Conservation (phyloP, 2,113 vertebrate genomes). For the Tragelaphus buxtoni region DNA sequence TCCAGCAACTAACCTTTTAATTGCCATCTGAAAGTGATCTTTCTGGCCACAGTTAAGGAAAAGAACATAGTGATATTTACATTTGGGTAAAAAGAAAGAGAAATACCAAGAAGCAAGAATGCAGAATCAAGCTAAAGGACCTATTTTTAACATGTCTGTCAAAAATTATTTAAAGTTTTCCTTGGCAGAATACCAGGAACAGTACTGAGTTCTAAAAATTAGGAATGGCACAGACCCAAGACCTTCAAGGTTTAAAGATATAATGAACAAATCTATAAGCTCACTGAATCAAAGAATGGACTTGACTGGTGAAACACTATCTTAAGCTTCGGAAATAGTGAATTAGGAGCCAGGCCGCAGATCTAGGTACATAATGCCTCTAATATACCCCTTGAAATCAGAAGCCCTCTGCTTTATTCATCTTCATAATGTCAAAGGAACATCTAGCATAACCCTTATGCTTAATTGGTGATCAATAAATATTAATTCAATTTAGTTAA, state of each 20-base stretch:
- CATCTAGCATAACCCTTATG: neutral
- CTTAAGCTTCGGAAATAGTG: neutral
- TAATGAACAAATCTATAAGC: neutral
- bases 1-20: neutral
- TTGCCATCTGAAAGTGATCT: neutral
- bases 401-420: neutral
- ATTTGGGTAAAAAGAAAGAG: neutral
- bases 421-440: neutral
- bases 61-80: neutral
- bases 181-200: neutral
- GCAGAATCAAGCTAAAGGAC: neutral
- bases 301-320: neutral
- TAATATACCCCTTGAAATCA: neutral
- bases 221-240: neutral
- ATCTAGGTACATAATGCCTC: neutral
- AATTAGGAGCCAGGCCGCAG: neutral
- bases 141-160: neutral
- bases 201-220: neutral
- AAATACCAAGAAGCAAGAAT: neutral
- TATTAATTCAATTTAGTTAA: neutral
- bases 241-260: neutral
- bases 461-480: neutral
- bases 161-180: slow-evolving; percentile 21
- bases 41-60: neutral
- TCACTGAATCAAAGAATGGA: neutral